Percentiles rank a stretch among this genome's conserved stretches.
phyloP scores from a whole-genome alignment of 2,888 invertebrate species.

The Brachylomia viminalis region DNA sequence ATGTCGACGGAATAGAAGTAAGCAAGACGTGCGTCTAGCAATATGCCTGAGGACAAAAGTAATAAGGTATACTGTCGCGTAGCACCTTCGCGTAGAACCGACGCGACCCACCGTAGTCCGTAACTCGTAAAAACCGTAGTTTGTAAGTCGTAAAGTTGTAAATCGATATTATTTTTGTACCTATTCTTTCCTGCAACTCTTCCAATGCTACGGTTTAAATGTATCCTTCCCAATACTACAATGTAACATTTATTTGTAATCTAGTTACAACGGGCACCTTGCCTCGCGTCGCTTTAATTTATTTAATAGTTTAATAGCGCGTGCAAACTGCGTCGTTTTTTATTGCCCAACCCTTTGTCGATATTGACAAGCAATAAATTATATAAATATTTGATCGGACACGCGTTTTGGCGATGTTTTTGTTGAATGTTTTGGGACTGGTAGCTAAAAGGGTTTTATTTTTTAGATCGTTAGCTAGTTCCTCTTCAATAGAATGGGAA shows the following conservation, averaged over 20 bases:
- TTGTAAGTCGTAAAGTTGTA: neutral
- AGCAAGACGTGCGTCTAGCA: neutral
- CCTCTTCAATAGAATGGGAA: neutral
- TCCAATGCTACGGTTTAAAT: neutral
- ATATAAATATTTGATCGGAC: conserved; percentile 87
- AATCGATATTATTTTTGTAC: neutral
- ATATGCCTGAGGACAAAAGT: neutral
- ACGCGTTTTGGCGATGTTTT: conserved; percentile 70
- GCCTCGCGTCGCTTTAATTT: conserved; percentile 68
- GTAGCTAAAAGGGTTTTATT: neutral
- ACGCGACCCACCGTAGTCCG: neutral
- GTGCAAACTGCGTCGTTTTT: conserved; percentile 79
- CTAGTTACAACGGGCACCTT: conserved; percentile 58
- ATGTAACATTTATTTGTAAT: conserved; percentile 32
- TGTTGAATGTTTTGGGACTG: conserved; percentile 17
- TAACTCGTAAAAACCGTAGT: neutral
- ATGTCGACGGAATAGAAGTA: neutral
- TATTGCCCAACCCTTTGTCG: conserved; percentile 83
- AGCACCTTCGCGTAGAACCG: conserved; percentile 3
- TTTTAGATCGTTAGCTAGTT: neutral
- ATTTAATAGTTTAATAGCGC: conserved; percentile 85
- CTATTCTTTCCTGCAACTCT: neutral
- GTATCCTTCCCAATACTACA: neutral
- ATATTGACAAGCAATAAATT: conserved; percentile 87
- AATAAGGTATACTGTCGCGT: neutral